A percentile compares a stretch with the other conserved stretches of the same genome.
Conservation (phyloP, 2,888 invertebrate species). For the Ichneumoninae sp. region DNA sequence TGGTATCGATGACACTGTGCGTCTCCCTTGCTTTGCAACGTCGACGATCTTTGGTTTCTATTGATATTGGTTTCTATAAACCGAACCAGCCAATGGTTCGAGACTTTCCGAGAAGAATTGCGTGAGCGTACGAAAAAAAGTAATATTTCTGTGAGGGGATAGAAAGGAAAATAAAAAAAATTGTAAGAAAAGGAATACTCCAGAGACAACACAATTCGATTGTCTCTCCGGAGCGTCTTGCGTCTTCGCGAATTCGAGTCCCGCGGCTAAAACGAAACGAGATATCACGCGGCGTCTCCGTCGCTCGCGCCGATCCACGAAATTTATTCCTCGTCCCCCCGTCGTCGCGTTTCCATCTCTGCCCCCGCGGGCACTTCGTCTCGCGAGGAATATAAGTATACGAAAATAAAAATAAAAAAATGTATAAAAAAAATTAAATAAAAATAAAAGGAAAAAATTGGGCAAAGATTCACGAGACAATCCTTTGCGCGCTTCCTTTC, state of each 20-base stretch:
- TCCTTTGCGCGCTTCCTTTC: neutral
- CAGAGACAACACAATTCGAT: constrained; percentile 3
- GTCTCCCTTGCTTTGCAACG: too few relatives aligned
- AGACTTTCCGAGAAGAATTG: constrained; percentile 9
- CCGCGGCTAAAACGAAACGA: constrained; percentile 2
- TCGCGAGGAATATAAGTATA: constrained; percentile 6
- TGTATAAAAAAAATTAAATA: neutral
- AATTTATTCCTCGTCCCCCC: constrained; percentile 30
- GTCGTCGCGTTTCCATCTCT: constrained; percentile 7
- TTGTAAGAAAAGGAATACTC: neutral
- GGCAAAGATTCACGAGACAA: constrained; percentile 12
- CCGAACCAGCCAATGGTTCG: neutral
- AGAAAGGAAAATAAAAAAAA: neutral
- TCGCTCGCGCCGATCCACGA: constrained; percentile 24
- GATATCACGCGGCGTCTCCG: constrained; percentile 23
- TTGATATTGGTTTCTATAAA: neutral
- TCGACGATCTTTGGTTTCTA: too few relatives aligned
- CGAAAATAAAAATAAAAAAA: neutral
- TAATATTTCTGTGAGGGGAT: neutral
- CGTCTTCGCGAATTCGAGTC: constrained; percentile 4
- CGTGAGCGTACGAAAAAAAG: neutral
- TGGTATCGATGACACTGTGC: too few relatives aligned
- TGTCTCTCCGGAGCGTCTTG: neutral
- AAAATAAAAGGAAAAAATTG: neutral
- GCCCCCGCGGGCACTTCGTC: neutral